Base-by-base conservation (phyloP, 2,113 vertebrate species). In the Callochromis pleurospilus region DNA sequence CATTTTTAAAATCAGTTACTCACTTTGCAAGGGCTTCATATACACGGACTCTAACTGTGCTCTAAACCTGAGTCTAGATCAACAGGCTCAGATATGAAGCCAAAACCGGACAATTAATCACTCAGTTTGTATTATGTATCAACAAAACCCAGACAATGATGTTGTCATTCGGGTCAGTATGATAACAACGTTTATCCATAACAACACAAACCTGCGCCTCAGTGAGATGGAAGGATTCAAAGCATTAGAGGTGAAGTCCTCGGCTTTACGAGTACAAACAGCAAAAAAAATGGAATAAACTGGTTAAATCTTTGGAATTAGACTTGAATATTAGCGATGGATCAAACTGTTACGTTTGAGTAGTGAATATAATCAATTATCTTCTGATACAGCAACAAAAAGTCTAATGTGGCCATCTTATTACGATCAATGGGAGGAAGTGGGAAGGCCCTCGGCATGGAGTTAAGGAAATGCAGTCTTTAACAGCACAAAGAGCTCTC, bases 61-160 rank as follows among this genome's bases (percentile, higher is more conserved):
- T 31, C 9, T 82, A 65, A 21, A 65, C 4, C 56, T 3, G 13
- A 65, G 13, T 47, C 12, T 31, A 0, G 56, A 60, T 31, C 5
- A 60, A 0, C 29, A 33, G 29, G 29, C 1, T 60, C 56, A 33
- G 29, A 19, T 33, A 33, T 19, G 8, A 19, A 60, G 56, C 29
- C 1, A 33, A 60, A 60, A 60, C 56, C 0, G 0, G 56, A 60
- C 0, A 0, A 60, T 60, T 60, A 60, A 60, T 33, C 5, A 60
- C 29, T 33, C 26, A 9, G 29, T 33, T 60, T 60, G 19, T 19
- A 6, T 60, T 60, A 19, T 31, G 5, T 19, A 33, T 0, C 29
- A 60, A 60, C 56, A 0, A 60, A 60, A 33, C 56, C 15, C 15
- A 0, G 1, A 60, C 1, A 31, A 62, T 11, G 2, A 19, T 4